Evolutionary conservation across 2,888 invertebrate species (phyloP).

Genomic region (Tridacna crocea): DNA sequence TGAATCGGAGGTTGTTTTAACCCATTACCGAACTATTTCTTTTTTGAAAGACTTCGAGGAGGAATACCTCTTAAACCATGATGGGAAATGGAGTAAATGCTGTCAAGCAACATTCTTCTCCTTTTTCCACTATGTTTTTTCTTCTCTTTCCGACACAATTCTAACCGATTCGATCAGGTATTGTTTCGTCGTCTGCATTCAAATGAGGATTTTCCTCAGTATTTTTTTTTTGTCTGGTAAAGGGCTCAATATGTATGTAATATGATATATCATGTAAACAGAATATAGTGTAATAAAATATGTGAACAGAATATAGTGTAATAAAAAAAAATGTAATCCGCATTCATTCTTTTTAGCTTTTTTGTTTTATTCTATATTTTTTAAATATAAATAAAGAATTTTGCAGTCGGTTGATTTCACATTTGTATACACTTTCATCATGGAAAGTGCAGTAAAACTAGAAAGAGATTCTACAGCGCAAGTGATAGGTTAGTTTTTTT

Average conservation of each 20-base stretch:
- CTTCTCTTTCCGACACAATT: no score
- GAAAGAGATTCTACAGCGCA: conserved; percentile 44
- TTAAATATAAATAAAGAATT: conserved; percentile 3
- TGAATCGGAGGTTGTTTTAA: conserved; percentile 32
- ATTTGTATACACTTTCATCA: conserved; percentile 16
- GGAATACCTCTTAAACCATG: no score
- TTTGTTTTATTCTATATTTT: neutral
- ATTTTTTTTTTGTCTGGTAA: no score
- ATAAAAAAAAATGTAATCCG: neutral
- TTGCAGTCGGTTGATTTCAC: conserved; percentile 2
- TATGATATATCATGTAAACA: no score
- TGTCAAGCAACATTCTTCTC: no score
- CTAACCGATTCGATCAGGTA: no score
- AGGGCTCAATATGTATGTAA: no score
- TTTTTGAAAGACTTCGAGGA: no score
- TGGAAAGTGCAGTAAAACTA: conserved; percentile 44
- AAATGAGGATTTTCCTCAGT: no score
- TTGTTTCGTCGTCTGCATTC: no score
- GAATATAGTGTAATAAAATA: neutral
- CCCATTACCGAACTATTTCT: no score
- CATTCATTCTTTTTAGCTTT: neutral
- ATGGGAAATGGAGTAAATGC: neutral
- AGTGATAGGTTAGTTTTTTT: conserved; percentile 42
- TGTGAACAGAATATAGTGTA: neutral
- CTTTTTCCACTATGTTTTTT: neutral